These are phyloP conservation scores for Siniperca chuatsi DNA, from an alignment of 2,113 vertebrate genomes.

Conservation along the genomic window DNA sequence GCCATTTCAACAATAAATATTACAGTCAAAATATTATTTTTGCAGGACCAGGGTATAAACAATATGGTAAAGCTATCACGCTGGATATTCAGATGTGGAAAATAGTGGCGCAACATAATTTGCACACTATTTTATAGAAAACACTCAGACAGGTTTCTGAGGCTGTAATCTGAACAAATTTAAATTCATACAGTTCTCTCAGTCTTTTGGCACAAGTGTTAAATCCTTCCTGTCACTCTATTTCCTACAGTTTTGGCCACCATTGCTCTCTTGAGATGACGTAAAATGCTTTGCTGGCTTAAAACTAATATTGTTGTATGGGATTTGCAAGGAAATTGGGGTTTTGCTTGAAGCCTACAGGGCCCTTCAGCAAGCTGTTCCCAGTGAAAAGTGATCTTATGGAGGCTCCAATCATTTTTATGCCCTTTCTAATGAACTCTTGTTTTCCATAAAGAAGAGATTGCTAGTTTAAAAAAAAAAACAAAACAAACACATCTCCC, in stretches of 20 bases:
- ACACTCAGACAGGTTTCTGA: not conserved
- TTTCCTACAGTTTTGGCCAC: slow-evolving; percentile 55
- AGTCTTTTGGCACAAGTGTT: slow-evolving; percentile 24
- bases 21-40: not conserved
- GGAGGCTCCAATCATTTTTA: slow-evolving; percentile 85
- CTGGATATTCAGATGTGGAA: slow-evolving; percentile 1
- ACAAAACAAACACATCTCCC: not conserved
- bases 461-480: not conserved
- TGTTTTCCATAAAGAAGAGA: slow-evolving; percentile 16
- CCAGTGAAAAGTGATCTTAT: slow-evolving; percentile 90
- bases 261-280: slow-evolving; percentile 57
- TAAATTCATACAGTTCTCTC: slow-evolving; percentile 20
- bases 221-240: slow-evolving; percentile 46
- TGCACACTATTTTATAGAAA: not conserved
- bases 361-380: slow-evolving; percentile 64
- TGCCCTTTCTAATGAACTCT: slow-evolving; percentile 20
- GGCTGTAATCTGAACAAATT: slow-evolving; percentile 8
- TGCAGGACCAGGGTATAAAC: not conserved
- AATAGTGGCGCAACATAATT: slow-evolving; percentile 3
- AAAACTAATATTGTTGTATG: slow-evolving; percentile 77
- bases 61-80: not conserved
- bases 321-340: slow-evolving; percentile 79
- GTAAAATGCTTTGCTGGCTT: slow-evolving; percentile 71
- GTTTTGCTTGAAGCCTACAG: slow-evolving; percentile 64
- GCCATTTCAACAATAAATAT: not conserved